Conservation (phyloP, 2,113 vertebrate genomes). For the Myotis davidii region DNA sequence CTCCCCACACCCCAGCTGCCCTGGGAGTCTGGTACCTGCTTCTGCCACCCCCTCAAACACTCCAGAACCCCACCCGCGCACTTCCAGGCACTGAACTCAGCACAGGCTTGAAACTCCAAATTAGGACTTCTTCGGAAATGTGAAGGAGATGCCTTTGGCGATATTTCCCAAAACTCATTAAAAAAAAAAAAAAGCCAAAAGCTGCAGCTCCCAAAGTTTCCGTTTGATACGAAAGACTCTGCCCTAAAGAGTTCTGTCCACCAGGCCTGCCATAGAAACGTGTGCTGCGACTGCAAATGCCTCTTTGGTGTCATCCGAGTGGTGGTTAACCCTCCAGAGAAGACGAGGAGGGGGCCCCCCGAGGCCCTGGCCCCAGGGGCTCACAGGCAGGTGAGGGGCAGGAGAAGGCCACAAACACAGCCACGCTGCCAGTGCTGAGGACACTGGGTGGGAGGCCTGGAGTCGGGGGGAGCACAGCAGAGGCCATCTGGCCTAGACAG, state of each 20-base stretch:
- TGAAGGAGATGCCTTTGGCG: not conserved
- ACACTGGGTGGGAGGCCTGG: accelerated
- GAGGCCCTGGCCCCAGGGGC: not conserved
- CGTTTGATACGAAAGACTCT: not conserved
- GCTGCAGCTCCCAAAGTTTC: not conserved
- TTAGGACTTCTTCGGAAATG: slow-evolving; percentile 18
- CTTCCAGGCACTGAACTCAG: not conserved
- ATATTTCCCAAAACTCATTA: not conserved
- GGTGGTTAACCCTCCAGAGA: not conserved
- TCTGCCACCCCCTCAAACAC: not conserved
- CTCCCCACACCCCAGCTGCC: too few species aligned
- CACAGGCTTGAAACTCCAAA: not conserved
- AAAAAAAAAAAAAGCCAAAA: not conserved
- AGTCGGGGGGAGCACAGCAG: not conserved
- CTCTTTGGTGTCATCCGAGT: not conserved
- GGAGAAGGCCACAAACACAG: not conserved
- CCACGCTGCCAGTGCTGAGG: not conserved
- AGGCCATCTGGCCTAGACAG: not conserved
- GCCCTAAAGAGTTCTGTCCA: not conserved
- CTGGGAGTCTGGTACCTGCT: not conserved
- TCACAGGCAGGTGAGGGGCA: not conserved
- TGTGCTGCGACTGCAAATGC: not conserved
- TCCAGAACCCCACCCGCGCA: not conserved
- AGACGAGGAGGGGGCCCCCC: not conserved
- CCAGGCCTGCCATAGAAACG: not conserved